These are phyloP conservation scores for Cheilosia grossa DNA, from an alignment of 2,888 invertebrate genomes.

Conservation along the genomic window DNA sequence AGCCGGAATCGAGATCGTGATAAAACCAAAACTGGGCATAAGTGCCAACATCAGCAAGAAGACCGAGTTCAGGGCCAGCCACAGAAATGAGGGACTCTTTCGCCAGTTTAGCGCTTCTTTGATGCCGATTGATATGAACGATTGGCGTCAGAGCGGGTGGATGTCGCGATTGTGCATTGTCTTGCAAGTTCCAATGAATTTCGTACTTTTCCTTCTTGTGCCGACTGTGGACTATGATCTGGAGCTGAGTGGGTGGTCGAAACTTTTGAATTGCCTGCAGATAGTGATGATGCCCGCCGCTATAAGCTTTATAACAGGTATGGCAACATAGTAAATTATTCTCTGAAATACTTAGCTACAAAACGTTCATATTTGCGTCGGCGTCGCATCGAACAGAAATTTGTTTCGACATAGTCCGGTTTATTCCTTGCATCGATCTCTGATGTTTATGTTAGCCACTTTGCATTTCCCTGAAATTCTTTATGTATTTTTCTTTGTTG, in stretches of 20 bases:
- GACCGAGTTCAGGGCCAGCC: neutral
- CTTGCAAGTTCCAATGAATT: conserved; percentile 84
- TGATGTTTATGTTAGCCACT: no score
- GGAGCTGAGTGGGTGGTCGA: conserved; percentile 85
- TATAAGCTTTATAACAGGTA: conserved; percentile 43
- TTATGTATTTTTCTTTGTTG: no score
- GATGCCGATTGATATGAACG: conserved; percentile 58
- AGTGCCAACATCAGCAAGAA: neutral
- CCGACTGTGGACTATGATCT: conserved; percentile 85
- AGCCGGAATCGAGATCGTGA: conserved; percentile 36
- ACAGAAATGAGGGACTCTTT: conserved; percentile 38
- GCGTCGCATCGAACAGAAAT: no score
- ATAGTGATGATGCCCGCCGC: conserved; percentile 83
- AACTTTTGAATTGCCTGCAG: conserved; percentile 85
- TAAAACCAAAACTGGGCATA: conserved; percentile 13
- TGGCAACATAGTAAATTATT: neutral
- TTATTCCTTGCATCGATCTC: no score
- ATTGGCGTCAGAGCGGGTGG: conserved; percentile 56
- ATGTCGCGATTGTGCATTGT: conserved; percentile 26
- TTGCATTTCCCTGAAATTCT: no score
- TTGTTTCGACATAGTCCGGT: no score
- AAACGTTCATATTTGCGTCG: no score
- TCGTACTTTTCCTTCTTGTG: conserved; percentile 84
- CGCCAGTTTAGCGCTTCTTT: conserved; percentile 73
- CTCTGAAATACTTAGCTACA: no score